phyloP scores from a whole-genome alignment of 2,888 invertebrate genomes.

The Oscheius onirici region DNA sequence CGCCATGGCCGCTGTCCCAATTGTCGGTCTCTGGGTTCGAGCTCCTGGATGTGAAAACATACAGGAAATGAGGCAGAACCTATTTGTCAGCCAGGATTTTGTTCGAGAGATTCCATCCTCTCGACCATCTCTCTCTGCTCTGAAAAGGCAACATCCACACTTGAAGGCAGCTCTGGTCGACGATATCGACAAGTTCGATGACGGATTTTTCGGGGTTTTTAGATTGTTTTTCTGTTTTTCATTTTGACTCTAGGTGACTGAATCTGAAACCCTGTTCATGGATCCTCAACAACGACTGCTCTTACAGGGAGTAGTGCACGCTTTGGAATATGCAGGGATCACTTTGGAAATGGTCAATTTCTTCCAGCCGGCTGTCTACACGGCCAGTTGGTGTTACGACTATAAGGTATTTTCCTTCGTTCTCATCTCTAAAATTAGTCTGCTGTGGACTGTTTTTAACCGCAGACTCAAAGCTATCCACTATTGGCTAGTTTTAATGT shows the following conservation, averaged over 20 bases:
- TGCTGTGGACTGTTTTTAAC: no score
- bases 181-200: conserved; percentile 50
- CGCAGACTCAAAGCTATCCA: no score
- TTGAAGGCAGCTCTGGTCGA: conserved; percentile 50
- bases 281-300: conserved; percentile 53
- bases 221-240: no score
- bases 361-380: conserved; percentile 43
- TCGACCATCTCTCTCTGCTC: conserved; percentile 35
- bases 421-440: no score
- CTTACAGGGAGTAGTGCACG: conserved; percentile 49
- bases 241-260: conserved; percentile 40
- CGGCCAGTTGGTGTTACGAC: conserved; percentile 51
- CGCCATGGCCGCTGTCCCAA: conserved; percentile 9
- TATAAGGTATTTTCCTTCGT: no score
- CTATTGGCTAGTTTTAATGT: no score
- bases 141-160: conserved; percentile 45
- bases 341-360: conserved; percentile 42
- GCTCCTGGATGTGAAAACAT: conserved; percentile 24
- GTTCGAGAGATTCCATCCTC: conserved; percentile 36
- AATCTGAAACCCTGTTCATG: conserved; percentile 52
- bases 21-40: conserved; percentile 31
- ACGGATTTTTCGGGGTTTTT: conserved; percentile 56
- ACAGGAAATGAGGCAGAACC: conserved; percentile 16
- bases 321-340: conserved; percentile 51
- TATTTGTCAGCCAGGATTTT: conserved; percentile 30